A percentile compares a stretch with the other conserved stretches of the same genome.
phyloP scores from a whole-genome alignment of 2,888 invertebrate species.

The Hydrotaea cyrtoneurina region DNA sequence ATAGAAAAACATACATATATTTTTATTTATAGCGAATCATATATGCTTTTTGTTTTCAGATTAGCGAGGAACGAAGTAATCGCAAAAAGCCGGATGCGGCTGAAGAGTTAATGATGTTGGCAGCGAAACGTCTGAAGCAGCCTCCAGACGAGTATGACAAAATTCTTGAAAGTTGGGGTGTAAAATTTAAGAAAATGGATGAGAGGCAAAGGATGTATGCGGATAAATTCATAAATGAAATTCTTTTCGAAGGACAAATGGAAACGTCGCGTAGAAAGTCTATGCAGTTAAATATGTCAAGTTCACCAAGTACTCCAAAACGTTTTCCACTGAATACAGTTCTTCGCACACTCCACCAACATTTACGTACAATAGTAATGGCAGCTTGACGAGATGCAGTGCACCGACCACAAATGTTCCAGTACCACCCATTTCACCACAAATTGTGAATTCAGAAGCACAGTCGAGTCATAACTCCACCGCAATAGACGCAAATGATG shows the following conservation, averaged over 20 bases:
- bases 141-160: not conserved
- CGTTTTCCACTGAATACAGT: constrained; percentile 17
- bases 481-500: constrained; percentile 8
- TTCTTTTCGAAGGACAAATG: constrained; percentile 40
- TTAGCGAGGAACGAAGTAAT: not conserved
- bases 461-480: constrained; percentile 9
- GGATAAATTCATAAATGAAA: constrained; percentile 27
- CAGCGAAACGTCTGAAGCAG: constrained; percentile 21
- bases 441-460: constrained; percentile 1
- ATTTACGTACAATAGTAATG: constrained; percentile 3
- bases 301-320: not conserved
- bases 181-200: constrained; percentile 3
- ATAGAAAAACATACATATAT: constrained; percentile 11
- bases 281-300: constrained; percentile 34
- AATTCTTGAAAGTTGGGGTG: not conserved
- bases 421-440: constrained; percentile 12
- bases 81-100: constrained; percentile 17
- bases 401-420: not conserved
- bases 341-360: constrained; percentile 13
- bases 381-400: not conserved
- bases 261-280: constrained; percentile 20
- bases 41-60: not conserved
- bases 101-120: constrained; percentile 28
- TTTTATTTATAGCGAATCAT: not conserved
- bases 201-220: constrained; percentile 6